These are phyloP conservation scores for Lepidotrigona ventralis DNA, from an alignment of 1,140 invertebrate genomes.

Conservation along the genomic window DNA sequence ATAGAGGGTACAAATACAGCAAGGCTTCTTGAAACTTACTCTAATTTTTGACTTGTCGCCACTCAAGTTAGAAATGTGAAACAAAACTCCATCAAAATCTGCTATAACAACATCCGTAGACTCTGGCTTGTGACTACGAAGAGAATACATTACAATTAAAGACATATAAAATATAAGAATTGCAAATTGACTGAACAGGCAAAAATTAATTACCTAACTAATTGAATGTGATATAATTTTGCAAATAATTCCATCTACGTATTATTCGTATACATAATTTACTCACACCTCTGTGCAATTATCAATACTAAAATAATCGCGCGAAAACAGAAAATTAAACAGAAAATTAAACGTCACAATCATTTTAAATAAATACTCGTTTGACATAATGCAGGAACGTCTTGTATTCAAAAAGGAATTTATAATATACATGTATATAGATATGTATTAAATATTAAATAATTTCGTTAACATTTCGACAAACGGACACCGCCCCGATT, in stretches of 20 bases:
- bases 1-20: neutral
- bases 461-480: conserved; percentile 6
- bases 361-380: neutral
- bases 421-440: neutral
- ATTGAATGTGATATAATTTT: neutral
- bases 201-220: neutral
- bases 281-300: no score
- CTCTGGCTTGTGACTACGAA: conserved; percentile 94
- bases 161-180: neutral
- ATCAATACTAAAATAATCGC: neutral
- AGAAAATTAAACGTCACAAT: neutral
- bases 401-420: neutral
- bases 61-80: conserved; percentile 98
- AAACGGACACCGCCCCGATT: conserved; percentile 64
- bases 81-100: conserved; percentile 99
- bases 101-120: conserved; percentile 95
- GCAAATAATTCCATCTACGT: neutral
- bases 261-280: neutral
- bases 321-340: neutral
- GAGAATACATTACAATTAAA: conserved; percentile 14
- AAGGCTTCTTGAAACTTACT: conserved; percentile 83
- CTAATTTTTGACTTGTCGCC: conserved; percentile 98
- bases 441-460: neutral
- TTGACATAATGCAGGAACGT: neutral
- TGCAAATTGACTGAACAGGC: neutral